A percentile compares a stretch with the other conserved stretches of the same genome.
These are phyloP conservation scores for Drosophila koepferae DNA, from an alignment of 2,888 invertebrate genomes.

Conservation along the genomic window DNA sequence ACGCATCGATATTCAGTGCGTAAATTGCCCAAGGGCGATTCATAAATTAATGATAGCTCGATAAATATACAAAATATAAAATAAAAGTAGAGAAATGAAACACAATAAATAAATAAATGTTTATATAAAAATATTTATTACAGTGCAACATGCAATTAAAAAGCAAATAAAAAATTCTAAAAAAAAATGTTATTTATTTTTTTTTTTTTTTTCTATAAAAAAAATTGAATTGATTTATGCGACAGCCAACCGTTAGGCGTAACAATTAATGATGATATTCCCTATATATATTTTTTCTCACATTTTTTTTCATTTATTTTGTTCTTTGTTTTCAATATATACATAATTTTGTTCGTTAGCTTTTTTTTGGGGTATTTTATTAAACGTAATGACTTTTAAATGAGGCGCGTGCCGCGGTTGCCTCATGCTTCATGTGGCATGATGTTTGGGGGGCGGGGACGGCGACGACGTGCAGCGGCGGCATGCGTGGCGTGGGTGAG, in stretches of 20 bases:
- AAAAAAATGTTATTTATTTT: slow-evolving; percentile 4
- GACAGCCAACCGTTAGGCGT: slow-evolving; percentile 52
- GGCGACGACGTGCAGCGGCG: not conserved
- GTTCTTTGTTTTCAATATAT: not conserved
- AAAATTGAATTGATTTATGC: slow-evolving; percentile 74
- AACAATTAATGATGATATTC: slow-evolving; percentile 44
- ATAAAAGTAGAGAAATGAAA: not conserved
- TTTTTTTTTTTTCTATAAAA: slow-evolving; percentile 37
- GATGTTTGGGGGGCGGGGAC: too few species aligned
- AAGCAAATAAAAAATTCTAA: slow-evolving; percentile 34
- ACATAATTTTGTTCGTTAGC: not conserved
- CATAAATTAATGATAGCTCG: not conserved
- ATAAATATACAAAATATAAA: not conserved
- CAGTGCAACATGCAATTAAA: slow-evolving; percentile 67
- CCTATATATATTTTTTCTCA: slow-evolving; percentile 13
- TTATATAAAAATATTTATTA: slow-evolving; percentile 52
- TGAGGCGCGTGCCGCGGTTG: slow-evolving; percentile 70
- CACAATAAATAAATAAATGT: slow-evolving; percentile 25
- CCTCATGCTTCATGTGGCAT: slow-evolving; percentile 27
- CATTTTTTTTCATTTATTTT: slow-evolving; percentile 2
- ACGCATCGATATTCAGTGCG: not conserved
- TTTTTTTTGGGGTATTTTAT: slow-evolving; percentile 50
- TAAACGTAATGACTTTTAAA: slow-evolving; percentile 76
- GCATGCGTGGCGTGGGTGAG: not conserved
- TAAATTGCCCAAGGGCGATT: slow-evolving; percentile 3